Conservation (phyloP, 2,888 invertebrate species). For the Sesia apiformis region DNA sequence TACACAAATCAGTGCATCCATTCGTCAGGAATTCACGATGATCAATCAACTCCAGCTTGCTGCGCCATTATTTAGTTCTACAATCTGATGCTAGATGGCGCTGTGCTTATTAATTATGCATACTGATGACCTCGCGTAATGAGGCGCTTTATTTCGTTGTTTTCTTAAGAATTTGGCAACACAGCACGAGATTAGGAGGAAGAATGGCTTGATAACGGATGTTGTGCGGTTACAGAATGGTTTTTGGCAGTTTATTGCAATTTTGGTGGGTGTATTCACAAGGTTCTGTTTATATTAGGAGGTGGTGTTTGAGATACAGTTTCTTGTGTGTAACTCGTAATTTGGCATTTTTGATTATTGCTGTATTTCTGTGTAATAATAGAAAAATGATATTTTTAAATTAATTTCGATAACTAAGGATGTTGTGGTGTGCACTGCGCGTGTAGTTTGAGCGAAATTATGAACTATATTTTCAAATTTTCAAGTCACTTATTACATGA, state of each 20-base stretch:
- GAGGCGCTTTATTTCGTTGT: conserved; percentile 52
- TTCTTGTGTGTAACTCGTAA: too few species aligned
- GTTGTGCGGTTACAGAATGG: conserved; percentile 1
- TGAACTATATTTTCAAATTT: too few species aligned
- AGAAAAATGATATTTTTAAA: too few species aligned
- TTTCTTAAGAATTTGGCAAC: conserved; percentile 60
- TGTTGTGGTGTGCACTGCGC: too few species aligned
- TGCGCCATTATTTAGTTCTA: conserved; percentile 29
- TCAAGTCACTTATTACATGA: too few species aligned
- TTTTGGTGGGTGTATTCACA: too few species aligned
- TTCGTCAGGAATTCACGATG: conserved; percentile 27
- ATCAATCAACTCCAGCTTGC: conserved; percentile 33
- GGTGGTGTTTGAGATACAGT: too few species aligned
- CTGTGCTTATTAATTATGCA: conserved; percentile 82
- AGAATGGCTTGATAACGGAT: conserved; percentile 46
- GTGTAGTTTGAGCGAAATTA: too few species aligned
- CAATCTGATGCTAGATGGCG: conserved; percentile 55
- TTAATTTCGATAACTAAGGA: too few species aligned
- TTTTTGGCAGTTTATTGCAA: conserved; percentile 1
- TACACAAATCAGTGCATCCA: conserved; percentile 11
- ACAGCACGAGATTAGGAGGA: conserved; percentile 43
- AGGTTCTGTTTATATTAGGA: too few species aligned
- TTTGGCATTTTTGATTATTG: too few species aligned
- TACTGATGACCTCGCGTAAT: conserved; percentile 83
- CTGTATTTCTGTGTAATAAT: too few species aligned